phyloP scores from a whole-genome alignment of 2,113 vertebrate species.

The Pteropus alecto region DNA sequence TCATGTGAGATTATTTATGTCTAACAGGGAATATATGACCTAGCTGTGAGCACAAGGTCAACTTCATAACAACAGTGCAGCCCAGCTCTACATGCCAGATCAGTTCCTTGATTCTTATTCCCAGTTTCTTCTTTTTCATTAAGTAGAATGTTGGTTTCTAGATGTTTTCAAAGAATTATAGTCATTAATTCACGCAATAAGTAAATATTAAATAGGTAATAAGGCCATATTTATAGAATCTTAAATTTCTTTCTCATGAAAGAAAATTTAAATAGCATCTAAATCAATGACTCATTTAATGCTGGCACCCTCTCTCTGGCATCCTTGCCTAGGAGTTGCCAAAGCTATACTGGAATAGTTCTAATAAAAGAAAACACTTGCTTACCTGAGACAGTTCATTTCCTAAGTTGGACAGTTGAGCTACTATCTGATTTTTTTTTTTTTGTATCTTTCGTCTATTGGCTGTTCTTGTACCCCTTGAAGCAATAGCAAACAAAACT shows the following conservation, averaged over 20 bases:
- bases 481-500: background rate
- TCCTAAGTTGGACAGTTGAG: background rate
- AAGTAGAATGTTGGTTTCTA: background rate
- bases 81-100: background rate
- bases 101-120: background rate
- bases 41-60: background rate
- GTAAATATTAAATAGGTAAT: background rate
- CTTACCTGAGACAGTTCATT: background rate
- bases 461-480: background rate
- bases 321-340: background rate
- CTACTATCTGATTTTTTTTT: background rate
- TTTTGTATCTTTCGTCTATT: background rate
- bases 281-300: background rate
- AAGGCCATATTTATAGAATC: background rate
- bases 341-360: background rate
- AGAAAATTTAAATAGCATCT: background rate
- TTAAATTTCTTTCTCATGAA: conserved; percentile 1
- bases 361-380: background rate
- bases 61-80: background rate
- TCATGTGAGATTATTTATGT: background rate
- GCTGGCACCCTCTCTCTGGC: background rate
- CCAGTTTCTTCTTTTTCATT: background rate
- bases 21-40: background rate
- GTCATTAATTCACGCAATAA: background rate
- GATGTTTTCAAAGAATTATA: background rate